Conservation (phyloP, 1,140 invertebrate genomes). For the Dufourea novaeangliae region DNA sequence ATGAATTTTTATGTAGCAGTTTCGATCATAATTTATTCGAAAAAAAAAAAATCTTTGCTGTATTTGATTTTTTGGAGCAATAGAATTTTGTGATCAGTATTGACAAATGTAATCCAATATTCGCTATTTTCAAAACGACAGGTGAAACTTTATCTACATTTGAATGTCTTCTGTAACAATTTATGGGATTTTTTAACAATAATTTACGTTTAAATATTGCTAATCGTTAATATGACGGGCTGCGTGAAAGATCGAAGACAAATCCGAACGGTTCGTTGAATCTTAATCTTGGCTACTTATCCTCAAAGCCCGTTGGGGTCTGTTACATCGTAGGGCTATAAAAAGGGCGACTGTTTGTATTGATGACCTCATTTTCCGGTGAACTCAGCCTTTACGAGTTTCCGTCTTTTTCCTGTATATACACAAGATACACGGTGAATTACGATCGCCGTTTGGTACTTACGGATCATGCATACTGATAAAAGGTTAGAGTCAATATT, state of each 20-base stretch:
- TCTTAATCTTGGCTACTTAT: not conserved
- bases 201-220: not conserved
- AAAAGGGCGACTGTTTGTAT: constrained; percentile 23
- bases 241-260: not conserved
- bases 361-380: constrained; percentile 36
- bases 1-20: no score
- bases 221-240: not conserved
- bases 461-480: constrained; percentile 30
- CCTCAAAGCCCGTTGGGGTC: not conserved
- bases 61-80: no score
- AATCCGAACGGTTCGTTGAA: not conserved
- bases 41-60: no score
- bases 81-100: no score
- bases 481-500: constrained; percentile 52
- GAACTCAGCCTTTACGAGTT: constrained; percentile 33
- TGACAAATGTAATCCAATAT: no score
- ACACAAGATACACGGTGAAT: constrained; percentile 29
- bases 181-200: constrained; percentile 1
- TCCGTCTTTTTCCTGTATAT: constrained; percentile 16
- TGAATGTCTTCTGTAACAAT: no score
- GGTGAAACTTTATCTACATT: no score
- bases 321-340: not conserved
- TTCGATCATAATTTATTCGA: no score
- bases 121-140: no score
- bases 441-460: constrained; percentile 24